phyloP scores from a whole-genome alignment of 2,113 vertebrate species.

The Leucoraja erinaceus region DNA sequence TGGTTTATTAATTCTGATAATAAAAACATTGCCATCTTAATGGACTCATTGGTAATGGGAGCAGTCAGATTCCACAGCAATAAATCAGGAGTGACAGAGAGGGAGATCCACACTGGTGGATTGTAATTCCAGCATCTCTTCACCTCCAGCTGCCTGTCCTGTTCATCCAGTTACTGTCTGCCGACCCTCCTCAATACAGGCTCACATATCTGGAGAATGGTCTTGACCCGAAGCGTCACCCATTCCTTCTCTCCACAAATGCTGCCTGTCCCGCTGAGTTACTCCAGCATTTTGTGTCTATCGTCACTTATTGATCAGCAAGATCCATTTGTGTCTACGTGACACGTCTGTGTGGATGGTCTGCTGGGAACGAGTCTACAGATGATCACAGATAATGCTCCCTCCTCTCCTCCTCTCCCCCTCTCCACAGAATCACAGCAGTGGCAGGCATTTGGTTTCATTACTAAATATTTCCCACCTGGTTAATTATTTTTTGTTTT shows the following conservation, averaged over 20 bases:
- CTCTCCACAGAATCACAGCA: no score
- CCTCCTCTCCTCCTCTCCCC: no score
- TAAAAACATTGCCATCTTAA: slow-evolving; percentile 23
- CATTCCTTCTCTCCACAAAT: no score
- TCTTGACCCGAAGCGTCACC: no score
- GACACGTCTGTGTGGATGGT: no score
- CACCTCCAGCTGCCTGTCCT: neutral
- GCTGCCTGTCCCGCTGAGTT: no score
- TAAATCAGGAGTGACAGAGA: neutral
- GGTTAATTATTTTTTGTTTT: no score
- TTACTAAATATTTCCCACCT: no score
- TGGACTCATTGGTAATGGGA: slow-evolving; percentile 24
- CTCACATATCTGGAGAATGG: neutral
- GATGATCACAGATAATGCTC: no score
- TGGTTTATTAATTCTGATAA: slow-evolving; percentile 15
- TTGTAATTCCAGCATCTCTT: neutral
- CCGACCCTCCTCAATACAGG: neutral
- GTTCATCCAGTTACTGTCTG: neutral
- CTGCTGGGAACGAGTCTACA: no score
- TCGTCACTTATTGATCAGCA: neutral
- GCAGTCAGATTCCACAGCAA: neutral
- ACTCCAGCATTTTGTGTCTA: no score
- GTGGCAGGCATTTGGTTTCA: no score
- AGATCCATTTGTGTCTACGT: neutral
- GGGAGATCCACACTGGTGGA: neutral